Base-by-base conservation (phyloP, 2,888 invertebrate genomes). In the Spodoptera littoralis region DNA sequence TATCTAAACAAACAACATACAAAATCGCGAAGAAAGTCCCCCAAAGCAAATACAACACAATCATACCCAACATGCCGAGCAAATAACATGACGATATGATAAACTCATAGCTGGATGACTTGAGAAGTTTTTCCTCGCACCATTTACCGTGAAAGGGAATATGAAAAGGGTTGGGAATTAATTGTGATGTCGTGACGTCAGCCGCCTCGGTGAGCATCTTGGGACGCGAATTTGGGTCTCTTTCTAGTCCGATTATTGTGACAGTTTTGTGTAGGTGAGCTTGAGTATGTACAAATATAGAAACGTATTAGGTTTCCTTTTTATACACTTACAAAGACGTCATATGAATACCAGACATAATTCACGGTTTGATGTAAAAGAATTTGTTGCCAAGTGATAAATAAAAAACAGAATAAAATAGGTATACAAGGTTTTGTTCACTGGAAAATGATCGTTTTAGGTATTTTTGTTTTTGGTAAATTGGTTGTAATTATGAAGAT, bases 141-240 rank as follows among this genome's bases (percentile, higher is more conserved):
- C 90, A 90, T 90, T 90, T 88, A 87, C 86, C 78, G 65, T 65
- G 80, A 83, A 84, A 84, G 70, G 81, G 79, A 82, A 84, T 79
- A 82, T 86, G 87, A 88, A 89, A 90, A 88, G 88, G 90, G 90
- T 89, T 85, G 77, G 65, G 60, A 83, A 84, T 86, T 89, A 88
- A 90, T 90, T 87, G 88, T 85, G 84, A 88, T 86, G 88, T 90
- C 89, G 84, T 84, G 55, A 83, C 86, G 88, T 89, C 86, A 85
- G 80, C 77, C 77, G 84, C 77, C 72, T 73, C 65, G 71, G 67
- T 71, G 60, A 69, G 59, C 79, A 68, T 60, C 70, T 60, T 60
- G 68, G 53, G 70, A 70, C 65, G 54, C 41, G 63, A 73, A 73
- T 75, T 75, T 53, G 66, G 64, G 59, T 46, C 47, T 46, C 58